Evolutionary conservation across 2,113 vertebrate species (phyloP), one percentile per base, ranked within the genome.

Genomic region (Parotia lawesii): DNA sequence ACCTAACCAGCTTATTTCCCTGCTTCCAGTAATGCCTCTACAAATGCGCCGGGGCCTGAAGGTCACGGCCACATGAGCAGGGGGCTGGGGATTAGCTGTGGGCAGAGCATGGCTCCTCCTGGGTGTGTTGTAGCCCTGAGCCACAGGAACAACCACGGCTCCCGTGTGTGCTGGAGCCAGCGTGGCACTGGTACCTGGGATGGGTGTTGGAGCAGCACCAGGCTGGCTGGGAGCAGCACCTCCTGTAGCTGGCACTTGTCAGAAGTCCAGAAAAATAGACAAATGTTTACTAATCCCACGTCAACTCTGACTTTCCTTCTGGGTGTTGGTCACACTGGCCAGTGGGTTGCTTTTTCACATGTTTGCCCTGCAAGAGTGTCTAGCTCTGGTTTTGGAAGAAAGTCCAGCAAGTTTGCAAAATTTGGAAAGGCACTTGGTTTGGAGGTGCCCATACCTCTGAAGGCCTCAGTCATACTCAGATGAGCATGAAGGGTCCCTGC

Each of bases 181-280:
- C 0, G 0, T 1, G 14, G 29, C 15, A 13, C 12, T 0, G 1
- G 38, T 35, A 10, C 21, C 37, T 50, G 0, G 2, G 35, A 11
- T 28, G 53, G 61, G 11, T 56, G 58, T 8, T 9, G 17, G 86
- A n/a, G 78, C 48, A 53, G 27, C 28, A 6, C 9, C 0, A 31
- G 20, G 23, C 47, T 78, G 56, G 11, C n/a, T 80, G 58, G 23
- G 31, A 76, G 51, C 27, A 60, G 31, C 45, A 57, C 23, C 62
- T 79, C 44, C 67, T 35, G 44, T 27, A 33, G 18, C 65, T 12
- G 9, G 21, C 33, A 10, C 40, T 51, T 69, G 27, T 75, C 16
- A 50, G 47, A 70, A n/a, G 37, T 33, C n/a, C 35, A 48, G 40
- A 7, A 89, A 58, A 64, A 42, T 2, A 62, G 24, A 14, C 12